These are phyloP conservation scores for Acanthornis magna DNA, from an alignment of 2,797 vertebrate species.

Conservation along the genomic window DNA sequence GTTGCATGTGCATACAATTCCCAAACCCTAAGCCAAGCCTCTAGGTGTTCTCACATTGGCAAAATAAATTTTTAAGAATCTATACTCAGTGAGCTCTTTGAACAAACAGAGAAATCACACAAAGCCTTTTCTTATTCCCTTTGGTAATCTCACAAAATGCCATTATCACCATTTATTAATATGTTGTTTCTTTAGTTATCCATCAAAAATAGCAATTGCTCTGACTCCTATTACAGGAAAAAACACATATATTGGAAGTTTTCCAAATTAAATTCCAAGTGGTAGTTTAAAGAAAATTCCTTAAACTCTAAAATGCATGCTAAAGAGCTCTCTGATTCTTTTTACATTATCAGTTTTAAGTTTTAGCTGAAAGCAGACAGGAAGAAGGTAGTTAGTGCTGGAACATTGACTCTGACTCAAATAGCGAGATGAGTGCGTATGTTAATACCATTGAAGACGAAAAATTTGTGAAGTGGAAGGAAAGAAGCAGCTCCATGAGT, in stretches of 20 bases:
- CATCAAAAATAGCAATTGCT: background rate
- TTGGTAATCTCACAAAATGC: background rate
- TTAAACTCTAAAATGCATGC: background rate
- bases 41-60: background rate
- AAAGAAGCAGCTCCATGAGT: background rate
- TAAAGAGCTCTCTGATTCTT: background rate
- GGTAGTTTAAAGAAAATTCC: background rate
- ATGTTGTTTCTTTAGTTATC: background rate
- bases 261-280: background rate
- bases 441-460: background rate
- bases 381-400: conserved; percentile 11
- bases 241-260: background rate
- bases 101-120: background rate
- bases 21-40: background rate
- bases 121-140: background rate
- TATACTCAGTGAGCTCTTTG: fast-evolving
- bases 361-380: background rate
- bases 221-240: background rate
- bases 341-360: background rate
- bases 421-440: background rate
- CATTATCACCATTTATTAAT: background rate
- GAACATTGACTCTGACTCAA: conserved; percentile 6
- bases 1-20: background rate
- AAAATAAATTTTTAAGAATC: background rate
- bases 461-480: conserved; percentile 33